phyloP scores from a whole-genome alignment of 2,888 invertebrate species.

The Eueremaeus valkanovi region DNA sequence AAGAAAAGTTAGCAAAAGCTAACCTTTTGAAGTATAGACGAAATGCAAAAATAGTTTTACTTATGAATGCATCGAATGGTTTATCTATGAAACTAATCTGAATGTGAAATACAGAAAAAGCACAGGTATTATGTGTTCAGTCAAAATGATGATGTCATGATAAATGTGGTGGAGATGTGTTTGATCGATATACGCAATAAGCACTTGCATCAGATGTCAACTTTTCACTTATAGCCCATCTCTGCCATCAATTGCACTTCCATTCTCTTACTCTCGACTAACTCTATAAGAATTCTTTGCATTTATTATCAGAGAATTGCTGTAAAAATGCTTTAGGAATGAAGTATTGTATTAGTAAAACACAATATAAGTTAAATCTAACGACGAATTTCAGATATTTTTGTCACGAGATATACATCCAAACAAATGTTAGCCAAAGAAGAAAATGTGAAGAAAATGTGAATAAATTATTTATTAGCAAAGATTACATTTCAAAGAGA shows the following conservation, averaged over 20 bases:
- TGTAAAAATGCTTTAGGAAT: background rate
- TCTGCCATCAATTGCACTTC: constrained; percentile 22
- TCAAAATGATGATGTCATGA: background rate
- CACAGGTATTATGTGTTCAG: constrained; percentile 8
- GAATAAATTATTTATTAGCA: constrained; percentile 25
- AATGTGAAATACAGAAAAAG: constrained; percentile 16
- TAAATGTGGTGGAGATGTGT: constrained; percentile 1
- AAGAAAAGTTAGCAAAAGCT: background rate
- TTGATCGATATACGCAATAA: background rate
- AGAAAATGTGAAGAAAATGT: background rate
- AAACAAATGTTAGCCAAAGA: background rate
- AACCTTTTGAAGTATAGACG: background rate
- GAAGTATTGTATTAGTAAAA: background rate
- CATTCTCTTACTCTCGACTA: background rate
- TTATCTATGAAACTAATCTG: background rate
- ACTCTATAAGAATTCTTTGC: background rate
- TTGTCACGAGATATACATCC: background rate
- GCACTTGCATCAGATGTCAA: background rate
- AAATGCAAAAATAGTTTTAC: background rate
- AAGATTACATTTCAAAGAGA: background rate
- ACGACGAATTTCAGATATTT: constrained; percentile 11
- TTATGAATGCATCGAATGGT: background rate
- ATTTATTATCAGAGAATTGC: background rate
- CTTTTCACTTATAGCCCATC: constrained; percentile 9
- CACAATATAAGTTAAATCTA: constrained; percentile 5